These are phyloP conservation scores for Ramphastos sulfuratus DNA, from an alignment of 2,113 vertebrate species.

Conservation along the genomic window DNA sequence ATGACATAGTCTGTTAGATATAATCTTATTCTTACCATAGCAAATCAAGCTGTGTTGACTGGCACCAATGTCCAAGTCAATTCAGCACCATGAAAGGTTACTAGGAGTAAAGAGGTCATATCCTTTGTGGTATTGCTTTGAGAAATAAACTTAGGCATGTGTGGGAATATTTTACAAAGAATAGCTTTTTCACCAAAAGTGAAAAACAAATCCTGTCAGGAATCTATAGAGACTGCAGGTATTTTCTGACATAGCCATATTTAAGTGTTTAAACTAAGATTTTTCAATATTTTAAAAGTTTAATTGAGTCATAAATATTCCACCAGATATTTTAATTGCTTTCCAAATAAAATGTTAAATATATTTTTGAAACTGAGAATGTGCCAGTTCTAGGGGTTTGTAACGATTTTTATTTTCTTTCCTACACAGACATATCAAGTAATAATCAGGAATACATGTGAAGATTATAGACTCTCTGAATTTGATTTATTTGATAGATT, in stretches of 20 bases:
- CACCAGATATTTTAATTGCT: conserved; percentile 39
- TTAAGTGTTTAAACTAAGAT: conserved; percentile 46
- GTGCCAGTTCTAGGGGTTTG: neutral
- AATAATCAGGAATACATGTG: neutral
- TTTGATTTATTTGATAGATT: conserved; percentile 14
- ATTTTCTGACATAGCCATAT: conserved; percentile 56
- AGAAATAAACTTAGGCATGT: conserved; percentile 83
- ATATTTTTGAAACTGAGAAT: neutral
- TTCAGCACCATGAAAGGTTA: conserved; percentile 83
- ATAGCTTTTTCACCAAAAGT: conserved; percentile 75
- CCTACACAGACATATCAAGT: neutral
- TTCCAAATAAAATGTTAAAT: conserved; percentile 13
- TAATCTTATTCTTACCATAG: conserved; percentile 85
- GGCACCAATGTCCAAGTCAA: conserved; percentile 78
- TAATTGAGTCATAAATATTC: conserved; percentile 62
- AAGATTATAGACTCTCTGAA: neutral
- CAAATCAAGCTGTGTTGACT: conserved; percentile 84
- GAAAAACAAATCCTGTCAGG: conserved; percentile 76
- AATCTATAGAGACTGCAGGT: conserved; percentile 63
- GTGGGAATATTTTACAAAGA: conserved; percentile 84
- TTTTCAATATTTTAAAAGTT: conserved; percentile 54
- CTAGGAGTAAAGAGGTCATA: conserved; percentile 80
- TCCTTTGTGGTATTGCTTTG: conserved; percentile 80
- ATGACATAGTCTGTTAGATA: conserved; percentile 82
- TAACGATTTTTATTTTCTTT: conserved; percentile 3